Conservation (phyloP, 2,113 vertebrate genomes). For the Bubo bubo region DNA sequence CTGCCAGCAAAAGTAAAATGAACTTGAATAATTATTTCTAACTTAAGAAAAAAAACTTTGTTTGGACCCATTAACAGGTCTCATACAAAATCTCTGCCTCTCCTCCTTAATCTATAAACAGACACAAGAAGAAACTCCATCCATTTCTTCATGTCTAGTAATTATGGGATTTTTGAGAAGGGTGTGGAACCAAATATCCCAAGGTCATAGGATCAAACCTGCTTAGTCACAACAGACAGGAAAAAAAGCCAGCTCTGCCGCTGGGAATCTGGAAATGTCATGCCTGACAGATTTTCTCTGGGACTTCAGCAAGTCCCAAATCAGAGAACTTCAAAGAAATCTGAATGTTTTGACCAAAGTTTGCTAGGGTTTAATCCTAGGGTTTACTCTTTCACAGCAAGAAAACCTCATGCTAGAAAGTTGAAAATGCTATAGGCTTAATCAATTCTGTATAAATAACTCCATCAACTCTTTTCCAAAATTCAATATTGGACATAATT, state of each 20-base stretch:
- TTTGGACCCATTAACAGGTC: not conserved
- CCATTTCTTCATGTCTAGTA: not conserved
- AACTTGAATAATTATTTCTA: not conserved
- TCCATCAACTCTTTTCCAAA: not conserved
- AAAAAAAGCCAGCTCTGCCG: not conserved
- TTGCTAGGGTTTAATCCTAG: not conserved
- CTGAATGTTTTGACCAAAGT: not conserved
- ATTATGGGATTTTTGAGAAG: not conserved
- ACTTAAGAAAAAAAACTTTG: not conserved
- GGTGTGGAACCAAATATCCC: not conserved
- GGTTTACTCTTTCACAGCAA: not conserved
- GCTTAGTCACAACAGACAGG: not conserved
- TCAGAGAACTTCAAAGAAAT: not conserved
- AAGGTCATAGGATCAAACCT: not conserved
- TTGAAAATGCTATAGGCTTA: not conserved
- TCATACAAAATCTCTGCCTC: not conserved
- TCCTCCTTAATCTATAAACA: not conserved
- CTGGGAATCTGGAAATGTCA: not conserved
- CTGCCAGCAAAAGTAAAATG: not conserved
- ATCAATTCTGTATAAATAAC: not conserved
- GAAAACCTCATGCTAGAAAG: not conserved
- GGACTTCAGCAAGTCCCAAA: not conserved
- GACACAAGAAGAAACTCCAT: not conserved
- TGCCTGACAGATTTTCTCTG: not conserved
- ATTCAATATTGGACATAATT: not conserved